Base-by-base conservation (phyloP, 2,797 vertebrate species). In the Tarsius wallacei region DNA sequence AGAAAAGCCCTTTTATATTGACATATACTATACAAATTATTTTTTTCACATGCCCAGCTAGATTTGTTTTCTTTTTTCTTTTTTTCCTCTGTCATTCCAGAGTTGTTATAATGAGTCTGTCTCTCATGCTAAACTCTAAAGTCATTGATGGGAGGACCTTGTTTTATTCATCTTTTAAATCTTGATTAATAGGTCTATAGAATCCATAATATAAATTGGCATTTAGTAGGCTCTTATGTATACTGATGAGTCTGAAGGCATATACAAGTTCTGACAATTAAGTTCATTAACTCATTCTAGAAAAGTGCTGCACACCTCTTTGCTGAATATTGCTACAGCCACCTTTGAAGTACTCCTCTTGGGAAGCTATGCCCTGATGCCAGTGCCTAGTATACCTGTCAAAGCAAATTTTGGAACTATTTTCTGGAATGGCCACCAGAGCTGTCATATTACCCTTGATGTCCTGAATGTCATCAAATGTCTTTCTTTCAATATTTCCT, bases 191-290 rank as follows among this genome's bases (percentile, higher is more conserved):
- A 90, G 16, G 11, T 5, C 57, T 73, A 55, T n/a, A 68, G 81
- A 70, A n/a, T 10, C 47, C 61, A 55, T 55, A 83, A 74, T 42
- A 55, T 92, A 36, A 57, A 7, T 28, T 59, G 24, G 12, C 31
- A 84, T 84, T 80, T 90, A 78, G 14, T 77, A 68, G 22, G 19
- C 49, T 95, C 87, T 86, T 71, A 66, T 51, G 53, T 87, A 9
- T 80, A 83, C n/a, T 55, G 19, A 24, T 74, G 31, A 77, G 55
- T 64, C 26, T 80, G 42, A 87, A 70, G 57, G n/a, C 10, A 49
- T 90, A 3, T 19, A 33, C 16, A 42, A 42, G 42, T 42, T 42
- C 42, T 42, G 42, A 42, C 42, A 4, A 42, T 42, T 42, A 42
- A 42, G 42, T 42, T 42, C 42, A 42, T 42, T 4, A 42, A 42